These are phyloP conservation scores for Drosophila arizonae DNA, from an alignment of 1,140 invertebrate species.

Conservation along the genomic window DNA sequence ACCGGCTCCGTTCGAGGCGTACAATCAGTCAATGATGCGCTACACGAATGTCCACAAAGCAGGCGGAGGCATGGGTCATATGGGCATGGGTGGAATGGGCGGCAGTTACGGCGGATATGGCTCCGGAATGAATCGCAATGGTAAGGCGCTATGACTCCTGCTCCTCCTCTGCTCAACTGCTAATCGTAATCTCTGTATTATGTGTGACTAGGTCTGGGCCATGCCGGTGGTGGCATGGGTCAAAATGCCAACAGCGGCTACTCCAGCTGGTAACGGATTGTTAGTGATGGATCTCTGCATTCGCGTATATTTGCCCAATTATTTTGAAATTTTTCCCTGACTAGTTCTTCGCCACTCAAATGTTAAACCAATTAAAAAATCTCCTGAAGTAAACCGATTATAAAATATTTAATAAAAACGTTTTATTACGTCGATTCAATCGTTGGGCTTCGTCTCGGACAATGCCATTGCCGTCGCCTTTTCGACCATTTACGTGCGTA, in stretches of 20 bases:
- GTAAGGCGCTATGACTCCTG: slow-evolving; percentile 10
- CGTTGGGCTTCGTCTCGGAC: too few relatives aligned
- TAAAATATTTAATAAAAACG: neutral
- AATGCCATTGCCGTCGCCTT: too few relatives aligned
- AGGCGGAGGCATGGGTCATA: neutral
- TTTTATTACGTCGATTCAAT: too few relatives aligned
- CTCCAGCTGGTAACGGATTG: neutral
- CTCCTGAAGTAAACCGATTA: neutral
- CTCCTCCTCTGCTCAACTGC: too few relatives aligned
- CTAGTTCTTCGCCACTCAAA: neutral
- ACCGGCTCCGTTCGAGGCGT: slow-evolving; percentile 43
- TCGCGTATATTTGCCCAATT: neutral
- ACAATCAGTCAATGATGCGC: slow-evolving; percentile 52
- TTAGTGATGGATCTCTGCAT: neutral
- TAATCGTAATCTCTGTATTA: neutral
- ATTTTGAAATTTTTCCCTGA: neutral
- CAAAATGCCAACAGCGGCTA: slow-evolving; percentile 13
- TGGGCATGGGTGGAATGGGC: slow-evolving; percentile 32
- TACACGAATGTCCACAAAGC: slow-evolving; percentile 28
- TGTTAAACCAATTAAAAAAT: neutral
- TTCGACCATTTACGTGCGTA: too few relatives aligned
- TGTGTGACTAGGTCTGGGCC: slow-evolving; percentile 31
- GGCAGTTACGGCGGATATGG: slow-evolving; percentile 28
- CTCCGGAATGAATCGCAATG: slow-evolving; percentile 34
- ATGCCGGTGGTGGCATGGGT: slow-evolving; percentile 25